Percentiles rank a stretch among this genome's conserved stretches.
These are phyloP conservation scores for Archaeoteleia sp. DNA, from an alignment of 2,888 invertebrate species.

Conservation along the genomic window DNA sequence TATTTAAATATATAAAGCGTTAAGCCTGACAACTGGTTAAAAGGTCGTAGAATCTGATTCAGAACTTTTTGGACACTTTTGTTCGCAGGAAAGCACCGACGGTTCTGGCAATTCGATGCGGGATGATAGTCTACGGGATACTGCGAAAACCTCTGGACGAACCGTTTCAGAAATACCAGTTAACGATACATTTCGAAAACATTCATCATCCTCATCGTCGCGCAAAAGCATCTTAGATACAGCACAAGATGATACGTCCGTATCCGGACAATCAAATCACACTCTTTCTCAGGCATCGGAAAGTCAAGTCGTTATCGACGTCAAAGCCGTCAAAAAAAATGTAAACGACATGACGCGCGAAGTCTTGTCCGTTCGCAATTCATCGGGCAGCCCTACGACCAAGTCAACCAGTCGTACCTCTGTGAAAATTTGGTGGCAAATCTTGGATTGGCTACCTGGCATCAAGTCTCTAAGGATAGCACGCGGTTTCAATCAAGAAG, in stretches of 20 bases:
- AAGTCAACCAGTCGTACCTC: slow-evolving; percentile 20
- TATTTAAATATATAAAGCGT: slow-evolving; percentile 1
- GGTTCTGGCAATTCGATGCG: slow-evolving; percentile 64
- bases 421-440: slow-evolving; percentile 65
- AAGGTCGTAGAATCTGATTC: neutral
- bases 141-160: slow-evolving; percentile 29
- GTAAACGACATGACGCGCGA: slow-evolving; percentile 7
- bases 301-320: slow-evolving; percentile 1
- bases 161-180: slow-evolving; percentile 13
- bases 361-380: neutral
- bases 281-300: slow-evolving; percentile 1
- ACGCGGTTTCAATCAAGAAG: slow-evolving; percentile 45
- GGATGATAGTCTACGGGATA: slow-evolving; percentile 58
- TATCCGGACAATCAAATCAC: slow-evolving; percentile 25
- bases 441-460: slow-evolving; percentile 67
- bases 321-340: slow-evolving; percentile 14
- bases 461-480: slow-evolving; percentile 58
- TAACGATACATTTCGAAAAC: slow-evolving; percentile 15
- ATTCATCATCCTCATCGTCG: slow-evolving; percentile 29
- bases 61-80: too few species aligned
- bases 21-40: neutral
- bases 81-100: slow-evolving; percentile 64
- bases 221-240: slow-evolving; percentile 8
- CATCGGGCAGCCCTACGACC: slow-evolving; percentile 5
- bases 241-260: slow-evolving; percentile 27